Evolutionary conservation across 1,140 invertebrate species (phyloP), one percentile per base, ranked within the genome.

Genomic region (Helicoverpa armigera): DNA sequence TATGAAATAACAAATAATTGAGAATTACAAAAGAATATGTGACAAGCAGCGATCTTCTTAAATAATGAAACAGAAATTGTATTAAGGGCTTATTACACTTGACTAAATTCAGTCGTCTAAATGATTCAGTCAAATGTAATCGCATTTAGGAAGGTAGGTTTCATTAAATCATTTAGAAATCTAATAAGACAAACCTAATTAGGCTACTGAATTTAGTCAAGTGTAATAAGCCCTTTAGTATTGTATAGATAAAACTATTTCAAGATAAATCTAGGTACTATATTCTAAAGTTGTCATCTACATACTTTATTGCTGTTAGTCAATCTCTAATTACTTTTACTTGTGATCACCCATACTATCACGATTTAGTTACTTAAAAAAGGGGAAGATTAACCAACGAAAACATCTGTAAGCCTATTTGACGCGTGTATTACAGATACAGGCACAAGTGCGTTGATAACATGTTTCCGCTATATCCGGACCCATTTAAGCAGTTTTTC

Each of bases 401-500:
- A 82, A 86, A 79, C 81, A 54, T 69, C 81, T 90, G 87, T 91
- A 88, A 90, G 89, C 87, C 88, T 73, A 84, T 65, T 81, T 74
- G 83, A 91, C 90, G 90, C 89, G 89, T 92, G 90, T 91, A 90
- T 74, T 73, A 48, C 80, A 86, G 88, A 88, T 86, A 88, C 80
- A 76, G 61, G 18, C 53, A 80, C 77, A 79, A 88, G 85, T 87
- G 73, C 77, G 76, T 58, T 82, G 85, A 82, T 85, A 87, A 86
- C 78, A 80, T 75, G 70, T 74, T 89, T 90, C 89, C 86, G 84
- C 74, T 29, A 73, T 80, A 87, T 86, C 83, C 87, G 83, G 78
- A 54, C 83, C n/a, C 35, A 18, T 79, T 83, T 31, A 16, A 58
- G 73, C 35, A 48, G 29, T 86, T 88, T 86, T 84, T 85, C 35